phyloP scores from a whole-genome alignment of 2,113 vertebrate species.

The Paracanthobrama guichenoti region DNA sequence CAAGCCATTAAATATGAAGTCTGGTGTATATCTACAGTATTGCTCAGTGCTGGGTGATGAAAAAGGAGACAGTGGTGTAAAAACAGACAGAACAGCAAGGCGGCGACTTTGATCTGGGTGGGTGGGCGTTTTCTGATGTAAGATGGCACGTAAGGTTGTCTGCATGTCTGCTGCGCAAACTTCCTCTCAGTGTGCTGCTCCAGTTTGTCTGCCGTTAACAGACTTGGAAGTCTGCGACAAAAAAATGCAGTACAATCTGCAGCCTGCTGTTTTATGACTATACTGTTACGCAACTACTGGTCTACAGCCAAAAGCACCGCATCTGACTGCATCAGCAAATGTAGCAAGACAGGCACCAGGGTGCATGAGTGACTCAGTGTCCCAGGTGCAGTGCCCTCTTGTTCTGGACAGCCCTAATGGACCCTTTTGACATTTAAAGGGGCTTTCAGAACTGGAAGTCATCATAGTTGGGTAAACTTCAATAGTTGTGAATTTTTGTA shows the following conservation, averaged over 20 bases:
- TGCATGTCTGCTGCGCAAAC: slow-evolving; percentile 26
- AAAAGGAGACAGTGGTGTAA: slow-evolving; percentile 17
- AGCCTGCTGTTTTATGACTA: slow-evolving; percentile 61
- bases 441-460: too few relatives aligned
- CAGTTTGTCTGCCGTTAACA: slow-evolving; percentile 37
- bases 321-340: slow-evolving; percentile 47
- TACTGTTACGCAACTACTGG: slow-evolving; percentile 65
- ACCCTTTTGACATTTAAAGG: too few relatives aligned
- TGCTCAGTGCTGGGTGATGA: neutral
- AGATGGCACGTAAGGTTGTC: slow-evolving; percentile 39
- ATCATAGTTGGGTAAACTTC: too few relatives aligned
- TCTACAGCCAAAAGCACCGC: slow-evolving; percentile 52
- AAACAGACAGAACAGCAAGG: slow-evolving; percentile 56
- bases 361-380: neutral
- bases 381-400: neutral
- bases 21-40: neutral
- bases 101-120: slow-evolving; percentile 71
- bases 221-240: slow-evolving; percentile 41
- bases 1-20: neutral
- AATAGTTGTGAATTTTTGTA: too few relatives aligned
- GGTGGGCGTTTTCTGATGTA: slow-evolving; percentile 66
- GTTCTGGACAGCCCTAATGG: too few relatives aligned
- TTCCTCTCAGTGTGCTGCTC: slow-evolving; percentile 8
- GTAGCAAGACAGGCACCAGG: slow-evolving; percentile 26
- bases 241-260: slow-evolving; percentile 51